Percentiles rank a stretch among this genome's conserved stretches.
phyloP scores from a whole-genome alignment of 1,140 invertebrate species.

The Bombus waltoni region DNA sequence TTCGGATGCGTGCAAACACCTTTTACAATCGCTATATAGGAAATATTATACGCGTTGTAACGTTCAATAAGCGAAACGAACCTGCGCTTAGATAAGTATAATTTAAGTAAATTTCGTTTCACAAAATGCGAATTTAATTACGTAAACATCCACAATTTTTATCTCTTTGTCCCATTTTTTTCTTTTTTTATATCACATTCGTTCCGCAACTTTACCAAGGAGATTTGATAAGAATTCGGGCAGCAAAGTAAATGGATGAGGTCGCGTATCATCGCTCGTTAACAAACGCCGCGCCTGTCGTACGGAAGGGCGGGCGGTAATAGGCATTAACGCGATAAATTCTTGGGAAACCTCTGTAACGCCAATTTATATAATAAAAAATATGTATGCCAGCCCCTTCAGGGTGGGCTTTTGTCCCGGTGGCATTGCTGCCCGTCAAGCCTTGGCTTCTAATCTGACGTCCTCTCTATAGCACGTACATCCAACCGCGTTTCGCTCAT shows the following conservation, averaged over 20 bases:
- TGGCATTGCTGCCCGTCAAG: conserved; percentile 71
- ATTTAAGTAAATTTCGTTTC: too few species aligned
- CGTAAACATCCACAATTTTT: too few species aligned
- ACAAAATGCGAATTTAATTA: too few species aligned
- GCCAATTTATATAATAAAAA: conserved; percentile 81
- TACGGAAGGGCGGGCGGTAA: conserved; percentile 64
- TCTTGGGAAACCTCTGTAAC: conserved; percentile 74
- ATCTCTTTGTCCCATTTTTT: neutral
- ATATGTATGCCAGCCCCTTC: conserved; percentile 78
- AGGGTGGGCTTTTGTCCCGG: conserved; percentile 67
- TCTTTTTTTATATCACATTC: neutral
- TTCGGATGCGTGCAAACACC: too few species aligned
- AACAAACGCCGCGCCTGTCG: conserved; percentile 25
- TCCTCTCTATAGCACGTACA: conserved; percentile 67
- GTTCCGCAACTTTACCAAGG: neutral
- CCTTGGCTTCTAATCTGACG: conserved; percentile 81
- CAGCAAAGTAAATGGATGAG: conserved; percentile 17
- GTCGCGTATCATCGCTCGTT: conserved; percentile 39
- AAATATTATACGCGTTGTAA: too few species aligned
- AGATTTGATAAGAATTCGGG: neutral
- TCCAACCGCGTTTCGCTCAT: conserved; percentile 58
- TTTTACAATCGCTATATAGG: too few species aligned
- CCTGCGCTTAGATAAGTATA: too few species aligned
- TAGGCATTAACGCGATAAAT: conserved; percentile 79
- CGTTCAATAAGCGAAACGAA: too few species aligned